Conservation (phyloP, 35 echinoderm and acorn worm genomes). For the Strongylocentrotus purpuratus region DNA sequence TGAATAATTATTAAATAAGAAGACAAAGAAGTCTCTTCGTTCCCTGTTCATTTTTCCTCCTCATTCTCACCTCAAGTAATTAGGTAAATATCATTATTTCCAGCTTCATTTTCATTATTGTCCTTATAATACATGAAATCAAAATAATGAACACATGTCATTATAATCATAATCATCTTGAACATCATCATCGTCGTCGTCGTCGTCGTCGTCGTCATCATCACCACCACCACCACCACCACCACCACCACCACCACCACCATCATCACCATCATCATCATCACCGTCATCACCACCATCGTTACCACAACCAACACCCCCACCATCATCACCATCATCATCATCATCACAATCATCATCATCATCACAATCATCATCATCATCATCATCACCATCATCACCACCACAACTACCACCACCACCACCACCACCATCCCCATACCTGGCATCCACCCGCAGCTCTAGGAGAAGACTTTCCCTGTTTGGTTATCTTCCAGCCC, state of each 20-base stretch:
- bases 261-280: not conserved
- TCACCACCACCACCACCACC: not conserved
- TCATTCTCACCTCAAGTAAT: too few species aligned
- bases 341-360: not conserved
- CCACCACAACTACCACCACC: not conserved
- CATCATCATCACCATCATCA: not conserved
- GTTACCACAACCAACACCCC: not conserved
- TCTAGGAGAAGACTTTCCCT: constrained; percentile 45
- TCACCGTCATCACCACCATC: not conserved
- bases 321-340: not conserved
- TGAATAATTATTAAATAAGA: not conserved
- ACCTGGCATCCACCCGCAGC: constrained; percentile 79
- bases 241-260: not conserved
- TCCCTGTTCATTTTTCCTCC: too few species aligned
- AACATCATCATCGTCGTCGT: not conserved
- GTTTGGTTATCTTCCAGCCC: constrained; percentile 66
- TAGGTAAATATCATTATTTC: too few species aligned
- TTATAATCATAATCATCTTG: too few species aligned
- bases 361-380: not conserved
- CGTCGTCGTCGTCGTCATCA: not conserved
- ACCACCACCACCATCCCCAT: constrained; percentile 30
- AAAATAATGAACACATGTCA: too few species aligned
- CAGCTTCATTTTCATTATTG: too few species aligned
- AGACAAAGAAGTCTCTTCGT: not conserved
- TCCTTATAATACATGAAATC: too few species aligned